Conservation (phyloP, 1,140 invertebrate genomes). For the Drosophila baimaii region DNA sequence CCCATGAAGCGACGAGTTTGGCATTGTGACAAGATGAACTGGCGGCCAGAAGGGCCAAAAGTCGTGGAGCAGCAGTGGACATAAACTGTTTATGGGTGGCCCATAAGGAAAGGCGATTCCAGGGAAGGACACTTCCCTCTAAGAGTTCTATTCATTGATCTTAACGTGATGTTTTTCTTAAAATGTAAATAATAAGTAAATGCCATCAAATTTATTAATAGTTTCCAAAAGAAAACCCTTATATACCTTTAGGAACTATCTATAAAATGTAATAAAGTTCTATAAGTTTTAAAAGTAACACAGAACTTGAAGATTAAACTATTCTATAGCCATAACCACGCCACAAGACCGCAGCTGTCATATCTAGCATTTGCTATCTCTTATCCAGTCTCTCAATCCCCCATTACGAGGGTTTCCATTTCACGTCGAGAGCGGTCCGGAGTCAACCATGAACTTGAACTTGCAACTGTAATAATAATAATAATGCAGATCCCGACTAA, state of each 20-base stretch:
- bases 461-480: slow-evolving; percentile 71
- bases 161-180: not conserved
- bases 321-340: not conserved
- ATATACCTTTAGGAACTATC: not conserved
- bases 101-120: not conserved
- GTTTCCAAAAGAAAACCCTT: not conserved
- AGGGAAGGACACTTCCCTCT: not conserved
- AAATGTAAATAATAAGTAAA: not conserved
- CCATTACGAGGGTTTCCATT: slow-evolving; percentile 58
- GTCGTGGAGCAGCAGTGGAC: not conserved
- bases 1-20: no score
- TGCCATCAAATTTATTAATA: no score
- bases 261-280: not conserved
- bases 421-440: slow-evolving; percentile 31
- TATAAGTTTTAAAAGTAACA: not conserved
- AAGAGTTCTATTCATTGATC: no score
- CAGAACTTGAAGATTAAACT: not conserved
- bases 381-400: slow-evolving; percentile 19
- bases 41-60: no score
- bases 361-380: slow-evolving; percentile 1
- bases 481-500: slow-evolving; percentile 40
- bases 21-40: no score
- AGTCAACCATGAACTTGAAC: slow-evolving; percentile 73
- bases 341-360: slow-evolving; percentile 4
- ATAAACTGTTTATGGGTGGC: slow-evolving; percentile 21